Evolutionary conservation across 2,113 vertebrate genomes (phyloP).

Genomic region (Dunckerocampus dactyliophorus): DNA sequence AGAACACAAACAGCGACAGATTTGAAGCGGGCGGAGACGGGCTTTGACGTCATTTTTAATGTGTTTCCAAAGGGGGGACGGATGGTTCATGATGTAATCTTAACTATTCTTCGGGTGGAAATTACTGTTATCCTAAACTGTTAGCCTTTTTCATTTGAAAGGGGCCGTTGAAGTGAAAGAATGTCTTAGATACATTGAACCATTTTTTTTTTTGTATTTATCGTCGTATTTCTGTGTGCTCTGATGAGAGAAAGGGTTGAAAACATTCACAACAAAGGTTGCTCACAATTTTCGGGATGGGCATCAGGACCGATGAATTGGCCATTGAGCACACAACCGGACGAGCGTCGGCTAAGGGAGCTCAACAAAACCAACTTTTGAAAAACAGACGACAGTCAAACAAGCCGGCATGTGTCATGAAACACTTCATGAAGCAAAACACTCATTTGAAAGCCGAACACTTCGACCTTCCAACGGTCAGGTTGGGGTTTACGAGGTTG

Average conservation of each 20-base stretch:
- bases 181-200: constrained; percentile 60
- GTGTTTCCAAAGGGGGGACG: constrained; percentile 27
- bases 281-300: neutral
- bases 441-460: too few species aligned
- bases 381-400: too few species aligned
- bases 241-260: constrained; percentile 11
- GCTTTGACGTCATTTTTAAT: constrained; percentile 39
- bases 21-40: neutral
- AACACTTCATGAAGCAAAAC: too few species aligned
- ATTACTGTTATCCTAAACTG: constrained; percentile 31
- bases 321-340: too few species aligned
- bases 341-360: too few species aligned
- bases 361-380: too few species aligned
- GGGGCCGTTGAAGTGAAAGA: constrained; percentile 59
- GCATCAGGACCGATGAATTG: too few species aligned
- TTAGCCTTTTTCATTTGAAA: constrained; percentile 52
- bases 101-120: constrained; percentile 36
- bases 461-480: too few species aligned
- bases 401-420: too few species aligned
- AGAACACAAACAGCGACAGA: constrained; percentile 13
- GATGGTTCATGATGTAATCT: constrained; percentile 37
- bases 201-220: constrained; percentile 59
- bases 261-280: neutral
- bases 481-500: too few species aligned
- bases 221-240: constrained; percentile 41